Conservation (phyloP, 2,113 vertebrate genomes). For the Sphaerodactylus townsendi region DNA sequence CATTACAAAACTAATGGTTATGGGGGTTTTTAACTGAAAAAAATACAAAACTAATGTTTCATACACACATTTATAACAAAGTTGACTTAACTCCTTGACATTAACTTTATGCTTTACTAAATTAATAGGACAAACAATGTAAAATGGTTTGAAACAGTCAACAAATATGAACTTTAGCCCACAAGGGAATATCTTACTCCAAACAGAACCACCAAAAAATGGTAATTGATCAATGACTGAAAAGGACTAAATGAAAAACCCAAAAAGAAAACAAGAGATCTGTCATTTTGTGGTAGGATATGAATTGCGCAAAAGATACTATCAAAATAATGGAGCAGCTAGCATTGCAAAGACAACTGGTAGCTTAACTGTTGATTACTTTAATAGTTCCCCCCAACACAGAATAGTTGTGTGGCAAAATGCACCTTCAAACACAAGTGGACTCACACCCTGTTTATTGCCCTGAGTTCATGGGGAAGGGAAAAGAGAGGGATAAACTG, state of each 20-base stretch:
- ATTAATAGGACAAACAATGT: background rate
- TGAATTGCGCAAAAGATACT: conserved; percentile 25
- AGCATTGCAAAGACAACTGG: conserved; percentile 44
- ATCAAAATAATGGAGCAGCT: conserved; percentile 7
- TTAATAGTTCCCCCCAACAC: conserved; percentile 43
- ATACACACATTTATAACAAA: background rate
- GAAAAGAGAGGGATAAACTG: background rate
- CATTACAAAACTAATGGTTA: conserved; percentile 62
- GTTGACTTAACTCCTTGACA: background rate
- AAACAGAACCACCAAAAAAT: background rate
- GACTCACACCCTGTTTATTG: background rate
- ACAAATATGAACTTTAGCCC: background rate
- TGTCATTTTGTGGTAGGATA: conserved; percentile 34
- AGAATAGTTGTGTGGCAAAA: conserved; percentile 14
- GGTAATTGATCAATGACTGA: background rate
- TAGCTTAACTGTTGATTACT: conserved; percentile 45
- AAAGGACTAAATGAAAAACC: conserved; percentile 37
- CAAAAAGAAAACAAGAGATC: conserved; percentile 37
- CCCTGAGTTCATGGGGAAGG: background rate
- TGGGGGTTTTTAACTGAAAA: conserved; percentile 35
- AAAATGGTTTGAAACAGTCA: background rate
- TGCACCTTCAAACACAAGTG: conserved; percentile 25
- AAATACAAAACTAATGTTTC: conserved; percentile 25
- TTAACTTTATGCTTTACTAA: background rate
- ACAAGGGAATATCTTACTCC: background rate